These are phyloP conservation scores for Onchidella celtica DNA, from an alignment of 2,888 invertebrate genomes.

Conservation along the genomic window DNA sequence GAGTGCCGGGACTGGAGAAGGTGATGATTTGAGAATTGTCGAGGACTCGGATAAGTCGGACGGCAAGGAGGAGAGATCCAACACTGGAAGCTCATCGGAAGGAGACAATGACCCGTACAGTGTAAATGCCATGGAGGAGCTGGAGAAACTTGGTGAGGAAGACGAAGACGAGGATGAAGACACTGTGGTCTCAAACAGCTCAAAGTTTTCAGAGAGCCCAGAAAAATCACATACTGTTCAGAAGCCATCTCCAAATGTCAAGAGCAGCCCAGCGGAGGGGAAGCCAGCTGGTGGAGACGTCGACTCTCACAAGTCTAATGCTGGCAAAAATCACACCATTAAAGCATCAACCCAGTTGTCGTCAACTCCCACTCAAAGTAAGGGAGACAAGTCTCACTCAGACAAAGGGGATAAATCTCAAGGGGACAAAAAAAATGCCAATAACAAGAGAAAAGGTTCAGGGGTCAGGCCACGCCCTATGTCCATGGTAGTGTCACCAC, in stretches of 20 bases:
- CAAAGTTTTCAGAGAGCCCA: not conserved
- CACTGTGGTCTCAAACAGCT: not conserved
- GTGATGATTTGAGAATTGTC: constrained; percentile 6
- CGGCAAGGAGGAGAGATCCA: constrained; percentile 15
- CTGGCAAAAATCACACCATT: not conserved
- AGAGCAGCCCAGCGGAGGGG: not conserved
- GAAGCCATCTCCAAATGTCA: constrained; percentile 2
- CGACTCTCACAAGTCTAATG: constrained; percentile 1
- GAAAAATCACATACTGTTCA: constrained; percentile 29
- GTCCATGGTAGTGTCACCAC: constrained; percentile 67
- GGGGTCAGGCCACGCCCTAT: constrained; percentile 62
- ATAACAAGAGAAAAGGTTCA: constrained; percentile 49
- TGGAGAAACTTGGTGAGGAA: constrained; percentile 70
- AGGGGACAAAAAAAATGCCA: constrained; percentile 26
- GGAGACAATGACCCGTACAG: constrained; percentile 69
- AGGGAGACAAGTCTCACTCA: constrained; percentile 12
- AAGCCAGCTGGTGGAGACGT: not conserved
- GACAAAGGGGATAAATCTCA: constrained; percentile 30
- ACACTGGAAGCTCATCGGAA: constrained; percentile 32
- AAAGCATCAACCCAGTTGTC: constrained; percentile 17
- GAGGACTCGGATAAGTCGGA: constrained; percentile 31
- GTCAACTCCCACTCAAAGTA: not conserved
- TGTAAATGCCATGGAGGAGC: constrained; percentile 76
- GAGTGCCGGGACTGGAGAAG: not conserved
- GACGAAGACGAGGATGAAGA: constrained; percentile 40